Base-by-base conservation (phyloP, 2,797 vertebrate species). In the Macropodus opercularis region DNA sequence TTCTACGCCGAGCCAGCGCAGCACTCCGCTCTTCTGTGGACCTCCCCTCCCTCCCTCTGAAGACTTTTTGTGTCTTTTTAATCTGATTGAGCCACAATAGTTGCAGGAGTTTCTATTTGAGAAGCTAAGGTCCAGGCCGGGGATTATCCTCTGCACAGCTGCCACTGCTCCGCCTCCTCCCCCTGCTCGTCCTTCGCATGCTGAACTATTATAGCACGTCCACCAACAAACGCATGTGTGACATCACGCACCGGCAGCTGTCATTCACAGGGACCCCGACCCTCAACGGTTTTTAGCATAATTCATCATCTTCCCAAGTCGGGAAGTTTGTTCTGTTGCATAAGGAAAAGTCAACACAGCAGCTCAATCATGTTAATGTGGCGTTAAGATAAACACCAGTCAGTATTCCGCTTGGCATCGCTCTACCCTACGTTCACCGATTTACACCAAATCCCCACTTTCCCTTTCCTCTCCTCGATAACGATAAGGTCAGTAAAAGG, bases 131-230 rank as follows among this genome's bases (percentile, higher is more conserved):
- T 75, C 81, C 61, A 55, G 55, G 46, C 46, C 11, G 27, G 55
- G 81, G 89, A 90, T 92, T 87, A 92, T 90, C 88, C 88, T 67
- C 69, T 81, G 55, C 75, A 80, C 89, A 91, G 89, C 89, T 91
- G 91, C 76, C 72, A 63, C 56, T 44, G 67, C 19, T 69, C 69
- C 18, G 32, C 48, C 50, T 41, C 62, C 65, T 34, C 59, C 58
- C 49, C 41, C 31, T 36, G 23, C 31, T n/a, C 57, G 44, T 26
- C 27, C 19, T n/a, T 53, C 31, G 49, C 34, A 47, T 44, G 55
- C 56, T 38, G 24, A 78, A 73, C 66, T 74, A 84, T 75, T 68
- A 63, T 2, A 52, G 15, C 49, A 66, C 59, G 51, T 72, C 41
- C 63, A 66, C 34, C 34, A 29, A 54, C 62, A 60, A 42, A 38